These are phyloP conservation scores for Drosophila lacteicornis DNA, from an alignment of 1,140 invertebrate species.

Conservation along the genomic window DNA sequence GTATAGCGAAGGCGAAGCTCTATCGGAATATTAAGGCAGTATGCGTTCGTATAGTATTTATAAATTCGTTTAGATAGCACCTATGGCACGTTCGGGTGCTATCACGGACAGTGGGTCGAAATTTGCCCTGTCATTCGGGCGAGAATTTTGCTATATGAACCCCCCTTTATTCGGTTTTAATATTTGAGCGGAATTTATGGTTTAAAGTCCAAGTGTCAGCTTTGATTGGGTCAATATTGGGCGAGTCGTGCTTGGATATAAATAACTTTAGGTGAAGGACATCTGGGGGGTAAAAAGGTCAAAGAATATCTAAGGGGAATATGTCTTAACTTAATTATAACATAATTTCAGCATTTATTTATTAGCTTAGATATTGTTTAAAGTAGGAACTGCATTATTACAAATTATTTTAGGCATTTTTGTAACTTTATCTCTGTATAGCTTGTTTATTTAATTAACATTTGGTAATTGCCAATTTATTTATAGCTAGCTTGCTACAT, in stretches of 20 bases:
- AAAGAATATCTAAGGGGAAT: no score
- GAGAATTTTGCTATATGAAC: slow-evolving; percentile 16
- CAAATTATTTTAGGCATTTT: no score
- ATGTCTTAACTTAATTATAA: no score
- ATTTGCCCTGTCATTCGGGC: not conserved
- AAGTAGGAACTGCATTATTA: no score
- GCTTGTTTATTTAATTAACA: no score
- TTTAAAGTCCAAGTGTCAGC: not conserved
- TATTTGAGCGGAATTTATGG: not conserved
- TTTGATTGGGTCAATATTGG: not conserved
- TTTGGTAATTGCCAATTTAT: no score
- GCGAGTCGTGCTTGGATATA: not conserved
- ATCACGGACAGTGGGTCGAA: slow-evolving; percentile 21
- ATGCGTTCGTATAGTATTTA: slow-evolving; percentile 46
- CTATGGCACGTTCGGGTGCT: not conserved
- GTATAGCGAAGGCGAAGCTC: slow-evolving; percentile 13
- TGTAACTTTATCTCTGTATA: no score
- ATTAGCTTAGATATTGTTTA: no score
- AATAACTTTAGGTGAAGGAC: no score
- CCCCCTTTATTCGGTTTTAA: not conserved
- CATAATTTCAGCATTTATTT: no score
- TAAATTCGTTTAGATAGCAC: slow-evolving; percentile 35
- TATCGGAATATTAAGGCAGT: slow-evolving; percentile 14
- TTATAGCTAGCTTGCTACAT: no score
- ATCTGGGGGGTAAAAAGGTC: no score